Conservation (phyloP, 2,113 vertebrate species). For the Synodontis membranacea region DNA sequence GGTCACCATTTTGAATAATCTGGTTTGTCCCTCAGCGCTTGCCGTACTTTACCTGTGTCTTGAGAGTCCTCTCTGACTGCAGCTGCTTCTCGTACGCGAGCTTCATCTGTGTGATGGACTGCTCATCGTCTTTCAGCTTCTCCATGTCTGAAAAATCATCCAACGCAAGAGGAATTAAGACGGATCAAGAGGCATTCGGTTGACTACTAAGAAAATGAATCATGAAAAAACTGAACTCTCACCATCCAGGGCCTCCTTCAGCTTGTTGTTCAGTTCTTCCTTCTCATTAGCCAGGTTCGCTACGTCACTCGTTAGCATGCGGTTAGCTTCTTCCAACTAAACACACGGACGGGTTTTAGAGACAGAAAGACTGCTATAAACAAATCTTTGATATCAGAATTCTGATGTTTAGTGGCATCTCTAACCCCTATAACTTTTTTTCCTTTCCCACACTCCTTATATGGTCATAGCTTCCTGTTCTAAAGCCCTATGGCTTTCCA, state of each 20-base stretch:
- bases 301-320: conserved; percentile 91
- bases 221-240: conserved; percentile 49
- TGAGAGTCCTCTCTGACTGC: conserved; percentile 90
- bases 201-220: background rate
- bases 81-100: conserved; percentile 90
- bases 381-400: background rate
- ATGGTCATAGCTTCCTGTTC: background rate
- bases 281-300: conserved; percentile 97
- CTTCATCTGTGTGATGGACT: conserved; percentile 81
- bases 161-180: background rate
- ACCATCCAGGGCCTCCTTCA: conserved; percentile 88
- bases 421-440: background rate
- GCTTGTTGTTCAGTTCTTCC: conserved; percentile 94
- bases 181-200: background rate
- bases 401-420: background rate
- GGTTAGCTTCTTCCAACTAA: conserved; percentile 95
- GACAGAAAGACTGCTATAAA: background rate
- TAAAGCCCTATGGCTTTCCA: background rate
- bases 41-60: conserved; percentile 82
- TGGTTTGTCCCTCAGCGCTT: background rate
- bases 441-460: background rate
- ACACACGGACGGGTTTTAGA: background rate
- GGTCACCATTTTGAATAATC: background rate
- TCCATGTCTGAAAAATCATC: conserved; percentile 74
- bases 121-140: conserved; percentile 83